Evolutionary conservation across 1,140 invertebrate genomes (phyloP).

Genomic region (Drosophila lowei): DNA sequence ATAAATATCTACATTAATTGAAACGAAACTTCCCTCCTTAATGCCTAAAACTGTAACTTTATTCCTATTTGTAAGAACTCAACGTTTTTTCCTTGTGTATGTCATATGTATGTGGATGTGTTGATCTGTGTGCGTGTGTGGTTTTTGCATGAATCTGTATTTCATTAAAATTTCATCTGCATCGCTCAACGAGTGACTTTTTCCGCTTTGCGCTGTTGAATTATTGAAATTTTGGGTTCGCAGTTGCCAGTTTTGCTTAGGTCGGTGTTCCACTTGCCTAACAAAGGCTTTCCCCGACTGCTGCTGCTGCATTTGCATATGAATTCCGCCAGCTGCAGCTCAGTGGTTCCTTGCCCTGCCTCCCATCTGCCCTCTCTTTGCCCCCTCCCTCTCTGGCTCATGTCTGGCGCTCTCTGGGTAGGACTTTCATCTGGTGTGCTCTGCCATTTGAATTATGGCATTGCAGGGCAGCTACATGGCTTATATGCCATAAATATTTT

Average conservation of each 20-base stretch:
- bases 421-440: slow-evolving; percentile 33
- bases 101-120: slow-evolving; percentile 13
- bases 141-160: slow-evolving; percentile 77
- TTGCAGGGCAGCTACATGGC: slow-evolving; percentile 72
- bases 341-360: slow-evolving; percentile 37
- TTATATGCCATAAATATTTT: slow-evolving; percentile 78
- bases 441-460: slow-evolving; percentile 77
- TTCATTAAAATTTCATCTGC: slow-evolving; percentile 82
- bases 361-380: slow-evolving; percentile 30
- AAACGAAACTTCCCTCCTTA: too few species aligned
- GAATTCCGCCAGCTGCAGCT: slow-evolving; percentile 68
- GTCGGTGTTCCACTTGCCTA: slow-evolving; percentile 49
- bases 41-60: too few species aligned
- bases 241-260: slow-evolving; percentile 66
- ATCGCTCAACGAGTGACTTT: slow-evolving; percentile 82
- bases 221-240: slow-evolving; percentile 79
- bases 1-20: too few species aligned
- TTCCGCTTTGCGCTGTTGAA: slow-evolving; percentile 81
- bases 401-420: not conserved
- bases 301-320: slow-evolving; percentile 69
- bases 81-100: not conserved
- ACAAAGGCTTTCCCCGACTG: slow-evolving; percentile 36
- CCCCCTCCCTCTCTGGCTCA: slow-evolving; percentile 5
- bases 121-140: slow-evolving; percentile 40
- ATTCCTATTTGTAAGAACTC: not conserved